phyloP scores from a whole-genome alignment of 2,113 vertebrate genomes.

The Mastomys natalensis region DNA sequence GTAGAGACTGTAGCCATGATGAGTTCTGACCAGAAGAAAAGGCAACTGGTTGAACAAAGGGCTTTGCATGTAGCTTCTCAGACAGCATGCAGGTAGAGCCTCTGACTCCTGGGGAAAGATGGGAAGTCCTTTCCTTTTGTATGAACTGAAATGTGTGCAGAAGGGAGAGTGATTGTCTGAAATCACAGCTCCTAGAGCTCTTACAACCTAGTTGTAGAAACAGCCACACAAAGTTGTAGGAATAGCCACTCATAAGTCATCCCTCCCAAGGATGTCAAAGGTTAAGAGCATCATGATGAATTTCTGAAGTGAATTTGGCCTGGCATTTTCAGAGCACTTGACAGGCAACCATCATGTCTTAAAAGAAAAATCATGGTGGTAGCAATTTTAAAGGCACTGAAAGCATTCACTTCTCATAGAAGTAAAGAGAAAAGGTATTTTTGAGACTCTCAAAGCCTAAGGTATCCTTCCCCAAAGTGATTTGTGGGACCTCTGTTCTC shows the following conservation, averaged over 20 bases:
- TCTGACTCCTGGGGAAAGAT: neutral
- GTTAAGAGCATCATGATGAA: conserved; percentile 78
- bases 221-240: conserved; percentile 59
- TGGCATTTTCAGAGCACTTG: conserved; percentile 70
- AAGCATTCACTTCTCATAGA: conserved; percentile 51
- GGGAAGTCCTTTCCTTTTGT: neutral
- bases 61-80: neutral
- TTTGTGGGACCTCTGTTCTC: neutral
- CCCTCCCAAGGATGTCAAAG: conserved; percentile 76
- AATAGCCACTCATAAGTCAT: conserved; percentile 76
- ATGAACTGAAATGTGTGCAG: conserved; percentile 58
- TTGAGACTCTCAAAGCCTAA: neutral
- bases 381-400: conserved; percentile 65
- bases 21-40: neutral
- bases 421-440: neutral
- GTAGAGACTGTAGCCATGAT: neutral
- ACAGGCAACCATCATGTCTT: conserved; percentile 45
- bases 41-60: neutral
- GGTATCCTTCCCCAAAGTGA: neutral
- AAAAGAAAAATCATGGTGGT: conserved; percentile 66
- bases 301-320: conserved; percentile 79
- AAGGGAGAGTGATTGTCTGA: conserved; percentile 60
- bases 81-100: neutral
- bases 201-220: conserved; percentile 63
- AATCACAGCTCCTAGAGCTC: conserved; percentile 68